Evolutionary conservation across 2,797 vertebrate species (phyloP), one percentile per base, ranked within the genome.

Genomic region (Hydrophis major): DNA sequence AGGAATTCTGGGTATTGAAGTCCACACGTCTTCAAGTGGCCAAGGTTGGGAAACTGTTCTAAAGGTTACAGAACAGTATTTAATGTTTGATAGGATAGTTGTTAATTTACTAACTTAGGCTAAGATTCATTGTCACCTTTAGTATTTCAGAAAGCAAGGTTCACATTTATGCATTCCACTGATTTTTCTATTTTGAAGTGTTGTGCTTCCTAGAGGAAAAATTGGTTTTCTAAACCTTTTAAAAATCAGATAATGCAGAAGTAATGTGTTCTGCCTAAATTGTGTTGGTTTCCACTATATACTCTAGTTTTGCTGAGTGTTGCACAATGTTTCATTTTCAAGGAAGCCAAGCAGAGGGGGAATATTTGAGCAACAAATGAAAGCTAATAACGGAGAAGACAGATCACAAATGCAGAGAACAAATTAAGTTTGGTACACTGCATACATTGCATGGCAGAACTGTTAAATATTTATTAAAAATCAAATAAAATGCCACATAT

Each of bases 291-390:
- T 96, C 20, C 37, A 47, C 20, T 83, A 91, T 0, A 0, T 93
- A 95, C 93, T n/a, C 93, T 59, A 83, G 42, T 83, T 90, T 88
- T 92, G n/a, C 16, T 90, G 87, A 93, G 87, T 90, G 88, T 94
- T 95, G 94, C 89, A 95, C 94, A 96, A 92, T 25, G 90, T 91
- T 86, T 28, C 32, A 47, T 37, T 74, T 91, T 90, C 47, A 92
- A 92, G 61, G 55, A 89, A 47, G 88, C 93, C 90, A 92, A 92
- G 61, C 60, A 93, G 92, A 95, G 92, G 90, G 89, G 92, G 74
- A 91, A 57, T 22, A 94, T 88, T 95, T 63, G 63, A 93, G 14
- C 22, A 27, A 92, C 88, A 55, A 91, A 89, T n/a, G 25, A 86
- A 89, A 91, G 55, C 28, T 69, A 86, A 63, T 90, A 83, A 47